A percentile compares a stretch with the other conserved stretches of the same genome.
These are phyloP conservation scores for Notamacropus eugenii DNA, from an alignment of 2,797 vertebrate species.

Conservation along the genomic window DNA sequence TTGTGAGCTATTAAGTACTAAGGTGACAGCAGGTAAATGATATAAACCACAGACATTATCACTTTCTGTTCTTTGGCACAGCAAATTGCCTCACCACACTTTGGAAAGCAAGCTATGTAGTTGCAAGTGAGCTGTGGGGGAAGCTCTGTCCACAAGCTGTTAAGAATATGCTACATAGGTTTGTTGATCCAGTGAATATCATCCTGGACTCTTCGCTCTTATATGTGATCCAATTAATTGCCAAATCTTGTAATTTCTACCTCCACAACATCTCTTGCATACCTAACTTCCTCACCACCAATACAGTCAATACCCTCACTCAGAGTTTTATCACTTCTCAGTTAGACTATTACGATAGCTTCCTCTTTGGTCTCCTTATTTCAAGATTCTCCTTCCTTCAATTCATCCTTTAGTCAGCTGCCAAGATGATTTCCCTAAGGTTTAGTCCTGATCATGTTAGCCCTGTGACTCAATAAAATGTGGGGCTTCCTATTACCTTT, in stretches of 20 bases:
- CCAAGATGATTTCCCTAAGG: not conserved
- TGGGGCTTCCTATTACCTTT: not conserved
- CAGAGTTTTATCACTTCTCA: not conserved
- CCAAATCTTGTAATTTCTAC: not conserved
- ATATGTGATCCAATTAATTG: not conserved
- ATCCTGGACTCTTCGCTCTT: not conserved
- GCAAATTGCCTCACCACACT: not conserved
- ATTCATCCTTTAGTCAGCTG: not conserved
- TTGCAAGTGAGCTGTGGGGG: not conserved
- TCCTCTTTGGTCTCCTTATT: not conserved
- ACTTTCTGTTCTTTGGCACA: not conserved
- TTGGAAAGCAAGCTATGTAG: not conserved
- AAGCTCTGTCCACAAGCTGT: not conserved
- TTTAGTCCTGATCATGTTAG: not conserved
- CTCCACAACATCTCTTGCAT: not conserved
- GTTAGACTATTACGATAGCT: not conserved
- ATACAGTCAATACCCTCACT: not conserved
- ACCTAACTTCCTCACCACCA: not conserved
- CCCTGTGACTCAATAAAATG: not conserved
- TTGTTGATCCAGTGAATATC: not conserved
- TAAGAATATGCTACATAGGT: not conserved
- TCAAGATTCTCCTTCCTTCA: not conserved
- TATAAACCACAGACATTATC: not conserved
- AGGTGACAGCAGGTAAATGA: not conserved
- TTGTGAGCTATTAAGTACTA: not conserved